Base-by-base conservation (phyloP, 1,140 invertebrate species). In the Aphaenogaster ashmeadi region DNA sequence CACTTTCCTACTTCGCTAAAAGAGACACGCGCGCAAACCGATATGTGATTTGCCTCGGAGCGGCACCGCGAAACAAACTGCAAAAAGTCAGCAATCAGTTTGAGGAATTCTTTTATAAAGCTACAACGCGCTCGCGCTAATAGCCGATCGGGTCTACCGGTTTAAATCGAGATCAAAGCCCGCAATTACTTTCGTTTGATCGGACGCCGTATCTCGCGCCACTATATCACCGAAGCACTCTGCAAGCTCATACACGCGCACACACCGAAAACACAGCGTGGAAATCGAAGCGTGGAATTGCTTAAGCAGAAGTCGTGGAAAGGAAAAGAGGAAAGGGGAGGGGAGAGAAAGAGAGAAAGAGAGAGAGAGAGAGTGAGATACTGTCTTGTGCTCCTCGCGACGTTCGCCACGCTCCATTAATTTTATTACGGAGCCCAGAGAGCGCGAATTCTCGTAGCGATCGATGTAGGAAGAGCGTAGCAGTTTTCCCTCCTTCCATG, bases 351-450 rank as follows among this genome's bases (percentile, higher is more conserved):
- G 36, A 58, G 0, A n/a, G 15, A 56, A 38, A 58, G 38, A 9
- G 21, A 36, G 27, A n/a, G 69, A 87, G 87, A 79, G 67, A 47
- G 72, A 81, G 86, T 87, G 84, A 92, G 89, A 69, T 27, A 69
- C 66, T 87, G 88, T 91, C 85, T 54, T 56, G 13, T 27, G 67
- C 66, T 83, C 27, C 90, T 88, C 84, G 60, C 80, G 88, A 88
- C 69, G 66, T 60, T 89, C 56, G 71, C 60, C 64, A 92, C 89
- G 92, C 90, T 93, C 92, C 92, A 93, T 93, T 93, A 93, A 93
- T 93, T 93, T 93, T 93, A 93, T 92, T 93, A 93, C 87, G 78
- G 85, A 89, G 66, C 64, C 84, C 74, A 74, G 88, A 91, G 88
- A 90, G 74, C 66, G 71, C 89, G 78, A 88, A 89, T 85, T 89